These are phyloP conservation scores for Umimayanthus chanpuru DNA, from an alignment of 92 coral and sea anemone genomes.

Conservation along the genomic window DNA sequence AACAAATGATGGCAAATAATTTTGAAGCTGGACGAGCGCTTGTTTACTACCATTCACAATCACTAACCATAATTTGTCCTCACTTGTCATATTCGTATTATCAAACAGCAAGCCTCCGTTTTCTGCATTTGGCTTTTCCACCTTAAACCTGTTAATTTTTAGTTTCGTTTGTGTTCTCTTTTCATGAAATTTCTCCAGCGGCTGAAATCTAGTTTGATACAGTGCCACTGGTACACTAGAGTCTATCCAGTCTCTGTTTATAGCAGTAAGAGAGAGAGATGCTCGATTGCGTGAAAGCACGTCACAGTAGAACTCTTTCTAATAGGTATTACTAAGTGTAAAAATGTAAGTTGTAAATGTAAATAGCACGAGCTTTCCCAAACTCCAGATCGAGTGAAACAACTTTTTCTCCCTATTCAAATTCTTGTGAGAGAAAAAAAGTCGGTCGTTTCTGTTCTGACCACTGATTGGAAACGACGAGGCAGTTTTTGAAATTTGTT, in stretches of 20 bases:
- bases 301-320: neutral
- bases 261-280: neutral
- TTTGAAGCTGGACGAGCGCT: no score
- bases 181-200: neutral
- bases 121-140: neutral
- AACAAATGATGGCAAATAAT: no score
- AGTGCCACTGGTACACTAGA: neutral
- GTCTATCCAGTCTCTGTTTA: neutral
- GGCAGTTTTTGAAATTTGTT: neutral
- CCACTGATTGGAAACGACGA: neutral
- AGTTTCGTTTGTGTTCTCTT: neutral
- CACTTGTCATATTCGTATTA: no score
- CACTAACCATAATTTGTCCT: no score
- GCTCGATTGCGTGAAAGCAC: neutral
- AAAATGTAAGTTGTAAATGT: constrained; percentile 18
- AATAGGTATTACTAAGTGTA: neutral
- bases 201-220: neutral
- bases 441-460: neutral
- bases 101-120: neutral
- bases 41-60: neutral
- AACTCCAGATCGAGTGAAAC: neutral
- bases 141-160: neutral
- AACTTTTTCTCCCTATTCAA: neutral
- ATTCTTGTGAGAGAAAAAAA: neutral
- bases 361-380: constrained; percentile 36